Conservation (phyloP, 2,113 vertebrate species). For the Trogon surrucura region DNA sequence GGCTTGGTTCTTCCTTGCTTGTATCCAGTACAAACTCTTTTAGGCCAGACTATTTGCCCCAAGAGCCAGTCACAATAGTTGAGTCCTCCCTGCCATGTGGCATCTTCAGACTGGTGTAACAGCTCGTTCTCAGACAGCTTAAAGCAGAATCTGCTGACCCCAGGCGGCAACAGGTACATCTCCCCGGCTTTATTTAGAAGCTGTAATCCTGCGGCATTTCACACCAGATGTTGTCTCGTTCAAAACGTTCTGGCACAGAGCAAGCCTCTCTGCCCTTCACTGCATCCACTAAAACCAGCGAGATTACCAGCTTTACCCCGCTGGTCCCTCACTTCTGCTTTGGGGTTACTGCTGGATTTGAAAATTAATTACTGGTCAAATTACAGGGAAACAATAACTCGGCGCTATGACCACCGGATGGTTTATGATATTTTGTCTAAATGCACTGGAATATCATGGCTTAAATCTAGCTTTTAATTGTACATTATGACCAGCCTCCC, state of each 20-base stretch:
- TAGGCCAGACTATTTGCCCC: background rate
- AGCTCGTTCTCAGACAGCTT: background rate
- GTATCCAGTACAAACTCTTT: background rate
- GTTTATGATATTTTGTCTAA: background rate
- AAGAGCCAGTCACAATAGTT: background rate
- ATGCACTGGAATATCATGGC: background rate
- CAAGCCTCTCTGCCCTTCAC: background rate
- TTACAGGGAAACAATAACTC: background rate
- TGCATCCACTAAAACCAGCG: rapidly evolving
- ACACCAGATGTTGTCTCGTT: background rate
- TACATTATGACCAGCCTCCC: background rate
- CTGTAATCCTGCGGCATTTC: constrained; percentile 12
- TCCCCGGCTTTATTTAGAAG: constrained; percentile 20
- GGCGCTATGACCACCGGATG: rapidly evolving
- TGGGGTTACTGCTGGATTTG: background rate
- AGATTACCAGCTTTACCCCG: background rate
- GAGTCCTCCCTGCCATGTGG: background rate
- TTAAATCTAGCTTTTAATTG: background rate
- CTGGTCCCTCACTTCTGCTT: background rate
- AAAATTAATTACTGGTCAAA: background rate
- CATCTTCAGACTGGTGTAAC: background rate
- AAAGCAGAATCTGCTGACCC: background rate
- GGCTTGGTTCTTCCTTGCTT: background rate
- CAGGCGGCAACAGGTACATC: background rate
- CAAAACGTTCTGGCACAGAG: background rate